These are phyloP conservation scores for Phylloscopus trochiloides DNA, from an alignment of 2,113 vertebrate genomes.

Conservation along the genomic window DNA sequence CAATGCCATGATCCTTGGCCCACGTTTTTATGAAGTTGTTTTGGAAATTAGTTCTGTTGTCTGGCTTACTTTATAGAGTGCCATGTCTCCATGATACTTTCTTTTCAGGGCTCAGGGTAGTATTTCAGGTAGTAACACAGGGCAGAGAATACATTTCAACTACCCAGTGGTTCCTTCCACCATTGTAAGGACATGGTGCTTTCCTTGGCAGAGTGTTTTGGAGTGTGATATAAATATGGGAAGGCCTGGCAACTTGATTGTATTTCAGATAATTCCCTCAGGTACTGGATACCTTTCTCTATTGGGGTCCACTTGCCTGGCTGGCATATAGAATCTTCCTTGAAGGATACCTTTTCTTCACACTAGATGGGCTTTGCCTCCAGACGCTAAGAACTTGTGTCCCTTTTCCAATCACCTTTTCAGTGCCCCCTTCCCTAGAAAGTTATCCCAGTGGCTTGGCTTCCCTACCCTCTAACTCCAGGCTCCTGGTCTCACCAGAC, in stretches of 20 bases:
- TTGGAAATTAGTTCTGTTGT: neutral
- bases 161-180: neutral
- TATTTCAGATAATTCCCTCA: neutral
- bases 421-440: neutral
- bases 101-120: neutral
- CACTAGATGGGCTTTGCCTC: neutral
- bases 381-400: neutral
- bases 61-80: neutral
- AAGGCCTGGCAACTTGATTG: too few species aligned
- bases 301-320: neutral
- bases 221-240: too few species aligned
- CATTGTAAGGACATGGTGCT: neutral
- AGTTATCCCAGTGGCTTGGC: neutral
- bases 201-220: neutral
- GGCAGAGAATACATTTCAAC: neutral
- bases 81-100: neutral
- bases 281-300: neutral
- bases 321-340: neutral
- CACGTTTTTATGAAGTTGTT: neutral
- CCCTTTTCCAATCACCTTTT: neutral
- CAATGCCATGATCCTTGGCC: neutral
- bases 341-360: neutral
- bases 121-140: neutral
- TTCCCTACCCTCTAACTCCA: neutral
- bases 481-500: neutral